Evolutionary conservation across 2,797 vertebrate genomes (phyloP), one percentile per base, ranked within the genome.

Genomic region (Hippoglossus hippoglossus): DNA sequence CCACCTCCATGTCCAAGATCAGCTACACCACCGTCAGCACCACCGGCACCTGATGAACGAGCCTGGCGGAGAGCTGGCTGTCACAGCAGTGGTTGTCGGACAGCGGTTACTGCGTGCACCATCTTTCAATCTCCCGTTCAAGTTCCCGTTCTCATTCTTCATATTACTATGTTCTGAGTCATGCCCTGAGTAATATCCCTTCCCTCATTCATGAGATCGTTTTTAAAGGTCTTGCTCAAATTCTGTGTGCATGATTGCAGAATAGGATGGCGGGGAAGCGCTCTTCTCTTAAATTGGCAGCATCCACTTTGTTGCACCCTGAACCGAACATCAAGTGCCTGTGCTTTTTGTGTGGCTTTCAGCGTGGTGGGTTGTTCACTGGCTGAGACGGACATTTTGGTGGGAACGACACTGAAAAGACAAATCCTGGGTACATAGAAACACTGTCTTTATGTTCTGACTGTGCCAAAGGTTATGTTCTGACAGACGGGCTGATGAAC

Each of bases 11-110:
- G 82, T 96, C 97, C 80, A 96, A 96, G 91, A 93, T 96, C 86
- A 97, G 96, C 94, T 98, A 97, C 92, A 96, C 96, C 79, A 97
- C 96, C 0, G 94, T 98, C 83, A 97, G 96, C 95, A 97, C 95
- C 6, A 73, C 95, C 1, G 96, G 95, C 0, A 93, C 90, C 7
- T 95, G 94, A 66, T 97, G 93, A 90, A 2, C 6, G n/a, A 11
- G 76, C 68, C 39, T 0, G 0, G 0, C 5, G 55, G 15, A 26
- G 44, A 31, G 36, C 47, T 0, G 34, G 53, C 41, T 11, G 26
- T 51, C 0, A 1, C 34, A 12, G 34, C 63, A 13, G 26, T 25
- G 56, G 68, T 67, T 24, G 57, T 25, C 21, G 15, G 6, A 56
- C 21, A 56, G 64, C 19, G 3, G 61, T 68, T 34, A 18, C 41